phyloP scores from a whole-genome alignment of 1,140 invertebrate species.

The Aradophagus sp. region DNA sequence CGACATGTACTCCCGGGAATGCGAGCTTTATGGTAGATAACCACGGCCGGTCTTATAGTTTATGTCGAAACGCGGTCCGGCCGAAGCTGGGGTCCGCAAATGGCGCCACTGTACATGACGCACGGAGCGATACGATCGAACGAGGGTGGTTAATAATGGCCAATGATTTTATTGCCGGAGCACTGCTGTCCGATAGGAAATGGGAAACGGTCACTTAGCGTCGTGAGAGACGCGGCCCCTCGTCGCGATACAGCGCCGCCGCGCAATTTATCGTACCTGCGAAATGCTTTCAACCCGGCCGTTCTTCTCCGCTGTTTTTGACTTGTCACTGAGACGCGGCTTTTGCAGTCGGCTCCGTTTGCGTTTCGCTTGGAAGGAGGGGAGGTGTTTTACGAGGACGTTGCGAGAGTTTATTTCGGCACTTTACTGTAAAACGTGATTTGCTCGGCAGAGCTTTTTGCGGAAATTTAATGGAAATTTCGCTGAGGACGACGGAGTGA shows the following conservation, averaged over 20 bases:
- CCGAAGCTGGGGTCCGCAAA: slow-evolving; percentile 24
- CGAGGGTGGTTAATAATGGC: slow-evolving; percentile 57
- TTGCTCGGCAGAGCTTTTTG: slow-evolving; percentile 13
- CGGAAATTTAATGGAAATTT: too few species aligned
- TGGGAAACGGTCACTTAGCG: slow-evolving; percentile 58
- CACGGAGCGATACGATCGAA: slow-evolving; percentile 43
- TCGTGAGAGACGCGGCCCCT: slow-evolving; percentile 29
- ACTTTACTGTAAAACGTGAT: slow-evolving; percentile 25
- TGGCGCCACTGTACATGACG: slow-evolving; percentile 27
- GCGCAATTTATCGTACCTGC: slow-evolving; percentile 54
- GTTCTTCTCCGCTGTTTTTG: slow-evolving; percentile 33
- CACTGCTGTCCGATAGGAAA: slow-evolving; percentile 43
- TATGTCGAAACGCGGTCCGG: slow-evolving; percentile 40
- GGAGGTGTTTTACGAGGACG: slow-evolving; percentile 13
- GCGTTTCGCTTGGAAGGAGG: not conserved
- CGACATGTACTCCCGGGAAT: slow-evolving; percentile 21
- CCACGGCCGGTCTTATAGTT: slow-evolving; percentile 54
- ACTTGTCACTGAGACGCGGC: slow-evolving; percentile 21
- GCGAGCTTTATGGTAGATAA: slow-evolving; percentile 49
- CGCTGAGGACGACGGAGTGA: too few species aligned
- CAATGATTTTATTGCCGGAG: slow-evolving; percentile 62
- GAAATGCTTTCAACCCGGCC: slow-evolving; percentile 33
- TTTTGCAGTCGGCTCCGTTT: slow-evolving; percentile 13
- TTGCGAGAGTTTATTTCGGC: slow-evolving; percentile 15
- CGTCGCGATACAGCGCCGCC: slow-evolving; percentile 13